Conservation (phyloP, 2,113 vertebrate genomes). For the Setophaga petechia region DNA sequence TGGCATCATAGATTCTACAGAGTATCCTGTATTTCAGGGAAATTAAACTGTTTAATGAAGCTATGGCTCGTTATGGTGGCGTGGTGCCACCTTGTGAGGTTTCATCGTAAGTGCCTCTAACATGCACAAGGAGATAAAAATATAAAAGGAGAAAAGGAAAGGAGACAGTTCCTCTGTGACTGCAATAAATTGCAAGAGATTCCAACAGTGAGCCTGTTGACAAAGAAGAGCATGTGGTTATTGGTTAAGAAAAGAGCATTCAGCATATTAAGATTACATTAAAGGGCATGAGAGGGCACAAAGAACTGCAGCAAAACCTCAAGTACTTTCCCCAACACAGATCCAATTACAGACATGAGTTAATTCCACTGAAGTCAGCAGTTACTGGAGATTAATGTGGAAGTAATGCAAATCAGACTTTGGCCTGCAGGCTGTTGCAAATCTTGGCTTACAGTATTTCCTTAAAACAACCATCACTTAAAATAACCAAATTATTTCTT, state of each 20-base stretch:
- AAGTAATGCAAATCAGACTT: background rate
- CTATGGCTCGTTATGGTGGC: background rate
- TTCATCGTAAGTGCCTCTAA: background rate
- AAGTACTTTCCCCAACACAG: background rate
- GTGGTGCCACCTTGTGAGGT: slow-evolving; percentile 25
- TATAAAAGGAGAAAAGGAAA: background rate
- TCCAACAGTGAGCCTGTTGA: background rate
- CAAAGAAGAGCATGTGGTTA: background rate
- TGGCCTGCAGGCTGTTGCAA: background rate
- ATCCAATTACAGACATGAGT: background rate
- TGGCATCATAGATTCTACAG: background rate
- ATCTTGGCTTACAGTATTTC: background rate
- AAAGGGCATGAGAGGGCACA: background rate
- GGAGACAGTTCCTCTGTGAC: background rate
- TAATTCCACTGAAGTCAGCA: slow-evolving; percentile 1
- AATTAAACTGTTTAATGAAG: background rate
- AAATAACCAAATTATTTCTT: background rate
- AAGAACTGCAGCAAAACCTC: background rate
- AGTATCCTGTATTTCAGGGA: background rate
- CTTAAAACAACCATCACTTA: background rate
- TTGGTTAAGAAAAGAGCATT: background rate
- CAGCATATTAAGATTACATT: background rate
- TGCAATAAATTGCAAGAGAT: background rate
- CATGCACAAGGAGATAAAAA: background rate
- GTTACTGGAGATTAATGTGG: background rate